phyloP scores from a whole-genome alignment of 2,113 vertebrate species.

The Hylia prasina region DNA sequence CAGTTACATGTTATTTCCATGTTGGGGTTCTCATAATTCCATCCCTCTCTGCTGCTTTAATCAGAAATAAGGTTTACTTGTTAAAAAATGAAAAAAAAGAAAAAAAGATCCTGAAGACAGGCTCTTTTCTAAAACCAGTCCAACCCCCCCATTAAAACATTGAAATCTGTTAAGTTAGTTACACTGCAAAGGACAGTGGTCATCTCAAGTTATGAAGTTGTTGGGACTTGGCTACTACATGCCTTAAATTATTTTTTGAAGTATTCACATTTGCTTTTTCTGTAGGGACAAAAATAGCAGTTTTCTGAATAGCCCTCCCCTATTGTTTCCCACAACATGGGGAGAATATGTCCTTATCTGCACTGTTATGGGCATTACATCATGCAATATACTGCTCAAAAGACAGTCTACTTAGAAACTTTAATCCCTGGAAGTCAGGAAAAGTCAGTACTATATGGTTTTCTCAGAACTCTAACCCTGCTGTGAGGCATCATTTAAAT shows the following conservation, averaged over 20 bases:
- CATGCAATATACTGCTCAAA: background rate
- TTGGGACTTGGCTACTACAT: background rate
- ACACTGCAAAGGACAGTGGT: background rate
- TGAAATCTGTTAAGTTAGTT: background rate
- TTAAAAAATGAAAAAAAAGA: background rate
- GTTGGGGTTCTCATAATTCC: background rate
- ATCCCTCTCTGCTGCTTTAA: background rate
- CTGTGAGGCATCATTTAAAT: background rate
- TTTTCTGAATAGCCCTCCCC: background rate
- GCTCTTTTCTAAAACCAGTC: background rate
- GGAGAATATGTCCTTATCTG: background rate
- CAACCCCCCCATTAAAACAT: background rate
- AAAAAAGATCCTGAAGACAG: background rate
- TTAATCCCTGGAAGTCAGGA: background rate
- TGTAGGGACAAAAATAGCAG: background rate
- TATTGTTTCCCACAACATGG: background rate
- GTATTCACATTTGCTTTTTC: background rate
- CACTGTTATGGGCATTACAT: background rate
- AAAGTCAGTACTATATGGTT: background rate
- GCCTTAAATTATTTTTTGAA: background rate
- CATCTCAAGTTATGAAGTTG: background rate
- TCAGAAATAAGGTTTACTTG: background rate
- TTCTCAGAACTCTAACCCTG: background rate
- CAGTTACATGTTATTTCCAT: background rate
- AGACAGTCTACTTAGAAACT: background rate